Conservation (phyloP, 1,140 invertebrate species). For the Camponotus floridanus region DNA sequence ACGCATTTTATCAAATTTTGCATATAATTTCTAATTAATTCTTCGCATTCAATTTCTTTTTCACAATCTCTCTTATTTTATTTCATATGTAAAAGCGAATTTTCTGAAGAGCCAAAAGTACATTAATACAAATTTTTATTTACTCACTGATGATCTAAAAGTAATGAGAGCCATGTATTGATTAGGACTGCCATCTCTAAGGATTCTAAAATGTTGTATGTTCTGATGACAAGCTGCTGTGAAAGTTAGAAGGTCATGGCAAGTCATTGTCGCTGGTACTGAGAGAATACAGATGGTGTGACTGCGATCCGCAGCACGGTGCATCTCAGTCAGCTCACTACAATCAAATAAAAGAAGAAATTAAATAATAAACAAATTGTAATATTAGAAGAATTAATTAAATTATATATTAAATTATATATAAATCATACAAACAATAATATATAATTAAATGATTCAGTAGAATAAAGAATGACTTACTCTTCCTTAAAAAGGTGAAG, state of each 20-base stretch:
- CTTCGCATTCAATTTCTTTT: background rate
- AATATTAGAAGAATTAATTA: no score
- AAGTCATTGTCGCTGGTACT: conserved; percentile 97
- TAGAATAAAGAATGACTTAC: conserved; percentile 84
- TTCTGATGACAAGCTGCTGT: conserved; percentile 96
- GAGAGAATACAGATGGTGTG: conserved; percentile 96
- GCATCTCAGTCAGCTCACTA: conserved; percentile 89
- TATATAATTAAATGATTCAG: background rate
- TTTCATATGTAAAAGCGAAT: background rate
- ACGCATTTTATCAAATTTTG: conserved; percentile 8
- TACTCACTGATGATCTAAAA: conserved; percentile 84
- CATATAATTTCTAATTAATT: conserved; percentile 22
- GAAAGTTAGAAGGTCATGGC: conserved; percentile 97
- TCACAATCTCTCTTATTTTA: background rate
- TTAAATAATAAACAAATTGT: background rate
- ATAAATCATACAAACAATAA: background rate
- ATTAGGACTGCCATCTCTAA: conserved; percentile 95
- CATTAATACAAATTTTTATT: background rate
- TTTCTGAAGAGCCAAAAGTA: background rate
- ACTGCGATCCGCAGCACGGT: conserved; percentile 89
- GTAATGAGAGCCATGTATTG: conserved; percentile 99
- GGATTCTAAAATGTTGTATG: conserved; percentile 96
- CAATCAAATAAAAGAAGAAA: conserved; percentile 58
- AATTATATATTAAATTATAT: conserved; percentile 25
- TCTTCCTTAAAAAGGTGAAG: conserved; percentile 98